Evolutionary conservation across 2,113 vertebrate genomes (phyloP), one percentile per base, ranked within the genome.

Genomic region (Corythoichthys intestinalis): DNA sequence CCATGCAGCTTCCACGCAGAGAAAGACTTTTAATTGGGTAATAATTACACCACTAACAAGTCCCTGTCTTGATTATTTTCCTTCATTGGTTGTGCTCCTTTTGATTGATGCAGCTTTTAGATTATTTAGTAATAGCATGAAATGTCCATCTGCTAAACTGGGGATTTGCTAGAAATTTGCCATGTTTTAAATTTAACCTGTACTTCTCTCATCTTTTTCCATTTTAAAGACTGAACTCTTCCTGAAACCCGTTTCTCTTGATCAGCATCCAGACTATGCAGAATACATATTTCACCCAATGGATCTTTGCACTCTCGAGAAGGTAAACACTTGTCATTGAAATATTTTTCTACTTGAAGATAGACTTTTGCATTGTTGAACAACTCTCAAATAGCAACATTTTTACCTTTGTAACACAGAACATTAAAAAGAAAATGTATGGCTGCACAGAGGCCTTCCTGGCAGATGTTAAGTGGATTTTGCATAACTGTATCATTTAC

Each of bases 401-500:
- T 2, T 71, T 72, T 75, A 53, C 8, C 66, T 77, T 72, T 72
- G 56, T 61, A 13, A 63, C 56, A 15, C 74, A 92, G 91, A 99
- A 98, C 85, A 95, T 98, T 82, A 98, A 99, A 89, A 99, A 97
- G 94, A 98, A 96, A 93, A 96, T 97, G 94, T 99, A 98, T 38
- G 97, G 97, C 84, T 99, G 96, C 86, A 99, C 97, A 6, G 97
- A 99, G 87, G 96, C 97, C 69, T 99, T 97, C 92, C 88, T 98
- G 91, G 96, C 96, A 15, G 97, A 99, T 70, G 95, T 94, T 59
- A 99, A 99, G 89, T 98, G 97, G 97, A 99, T 99, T 93, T 93
- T 98, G 89, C 97, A 99, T 92, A 99, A 99, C 91, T 99, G 97
- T 86, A 99, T 99, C 78, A 99, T 99, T 91, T 99, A 99, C 88